Conservation (phyloP, 2,888 invertebrate genomes). For the Cerceris ruficornis region DNA sequence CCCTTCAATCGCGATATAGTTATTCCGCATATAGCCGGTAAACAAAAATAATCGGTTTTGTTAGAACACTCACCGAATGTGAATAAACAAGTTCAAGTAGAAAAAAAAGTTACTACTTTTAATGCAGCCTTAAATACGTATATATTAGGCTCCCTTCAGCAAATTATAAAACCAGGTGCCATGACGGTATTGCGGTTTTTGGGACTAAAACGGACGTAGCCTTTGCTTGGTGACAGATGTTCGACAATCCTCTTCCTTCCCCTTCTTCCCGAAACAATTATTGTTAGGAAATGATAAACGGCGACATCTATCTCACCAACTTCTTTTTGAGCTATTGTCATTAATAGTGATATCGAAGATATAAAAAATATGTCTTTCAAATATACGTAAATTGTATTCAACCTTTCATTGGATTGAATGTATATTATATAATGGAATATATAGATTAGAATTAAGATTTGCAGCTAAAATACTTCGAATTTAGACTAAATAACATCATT, state of each 20-base stretch:
- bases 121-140: slow-evolving; percentile 22
- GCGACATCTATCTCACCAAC: slow-evolving; percentile 50
- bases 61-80: slow-evolving; percentile 58
- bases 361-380: not conserved
- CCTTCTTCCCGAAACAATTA: slow-evolving; percentile 52
- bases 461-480: not conserved
- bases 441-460: not conserved
- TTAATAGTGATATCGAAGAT: not conserved
- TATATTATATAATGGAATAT: not conserved
- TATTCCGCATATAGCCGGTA: slow-evolving; percentile 35
- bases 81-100: slow-evolving; percentile 25
- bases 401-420: not conserved
- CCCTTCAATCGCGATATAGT: slow-evolving; percentile 45
- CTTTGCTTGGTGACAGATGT: slow-evolving; percentile 75
- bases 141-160: slow-evolving; percentile 57
- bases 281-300: slow-evolving; percentile 57
- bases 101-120: slow-evolving; percentile 30
- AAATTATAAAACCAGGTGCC: slow-evolving; percentile 73
- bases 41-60: slow-evolving; percentile 37
- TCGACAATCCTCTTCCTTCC: slow-evolving; percentile 69
- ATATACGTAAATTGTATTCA: not conserved
- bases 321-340: slow-evolving; percentile 26
- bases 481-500: too few relatives aligned
- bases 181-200: slow-evolving; percentile 75
- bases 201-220: slow-evolving; percentile 70